Conservation (phyloP, 2,113 vertebrate species). For the Myrmophylax atrothorax region DNA sequence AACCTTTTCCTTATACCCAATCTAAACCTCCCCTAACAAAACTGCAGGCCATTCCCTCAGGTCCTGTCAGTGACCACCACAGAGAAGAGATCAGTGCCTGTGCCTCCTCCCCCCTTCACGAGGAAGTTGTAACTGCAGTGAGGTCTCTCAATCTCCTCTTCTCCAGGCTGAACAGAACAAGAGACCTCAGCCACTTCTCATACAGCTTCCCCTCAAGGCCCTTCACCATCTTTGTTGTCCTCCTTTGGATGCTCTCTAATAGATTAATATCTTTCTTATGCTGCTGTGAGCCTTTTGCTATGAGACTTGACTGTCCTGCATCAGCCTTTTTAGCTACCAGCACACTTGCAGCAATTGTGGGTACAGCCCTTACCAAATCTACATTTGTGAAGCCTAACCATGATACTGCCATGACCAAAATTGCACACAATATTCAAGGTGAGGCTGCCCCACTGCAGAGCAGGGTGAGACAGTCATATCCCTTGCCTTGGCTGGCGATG, state of each 20-base stretch:
- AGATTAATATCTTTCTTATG: not conserved
- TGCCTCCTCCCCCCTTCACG: not conserved
- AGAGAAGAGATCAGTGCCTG: too few relatives aligned
- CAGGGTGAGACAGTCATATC: not conserved
- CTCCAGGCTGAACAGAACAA: not conserved
- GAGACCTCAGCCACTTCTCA: accelerated
- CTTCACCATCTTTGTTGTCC: not conserved
- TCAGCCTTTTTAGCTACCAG: too few relatives aligned
- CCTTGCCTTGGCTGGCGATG: not conserved
- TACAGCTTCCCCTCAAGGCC: not conserved
- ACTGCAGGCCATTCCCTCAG: accelerated
- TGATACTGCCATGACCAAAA: not conserved
- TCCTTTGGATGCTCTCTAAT: not conserved
- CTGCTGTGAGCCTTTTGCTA: too few relatives aligned
- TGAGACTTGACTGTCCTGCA: too few relatives aligned
- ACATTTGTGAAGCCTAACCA: too few relatives aligned
- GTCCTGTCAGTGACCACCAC: not conserved
- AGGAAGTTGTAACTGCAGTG: not conserved
- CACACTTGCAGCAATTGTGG: too few relatives aligned
- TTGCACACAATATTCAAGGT: not conserved
- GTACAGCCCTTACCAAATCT: too few relatives aligned
- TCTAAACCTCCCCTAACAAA: not conserved
- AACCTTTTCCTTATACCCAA: not conserved
- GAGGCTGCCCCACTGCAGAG: not conserved
- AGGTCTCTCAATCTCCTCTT: not conserved